Evolutionary conservation across 2,113 vertebrate species (phyloP), one percentile per base, ranked within the genome.

Genomic region (Scortum barcoo): DNA sequence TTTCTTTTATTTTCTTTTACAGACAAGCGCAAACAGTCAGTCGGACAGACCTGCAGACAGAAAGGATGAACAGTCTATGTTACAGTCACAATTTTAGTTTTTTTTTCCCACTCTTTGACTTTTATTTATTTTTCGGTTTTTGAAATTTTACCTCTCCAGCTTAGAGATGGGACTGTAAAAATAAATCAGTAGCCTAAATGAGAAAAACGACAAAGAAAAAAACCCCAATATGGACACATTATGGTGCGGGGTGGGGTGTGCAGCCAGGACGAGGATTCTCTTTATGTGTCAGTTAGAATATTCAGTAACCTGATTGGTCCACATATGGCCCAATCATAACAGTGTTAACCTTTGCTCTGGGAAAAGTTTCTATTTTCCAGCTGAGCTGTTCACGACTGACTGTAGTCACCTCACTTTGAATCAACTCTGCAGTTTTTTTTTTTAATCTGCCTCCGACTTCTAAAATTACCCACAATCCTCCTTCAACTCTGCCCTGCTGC

Each of bases 91-190:
- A 30, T 57, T 86, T 86, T 69, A 26, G 83, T 83, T 74, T n/a
- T 38, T 10, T 80, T 81, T 74, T 67, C 63, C 67, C 75, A 78
- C 77, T 76, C 73, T 86, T 89, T 44, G 50, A 80, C 83, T 91
- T 92, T 90, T 88, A 92, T 94, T 93, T 91, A 92, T 92, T 94
- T 90, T 88, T 86, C 30, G n/a, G 38, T 72, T 82, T 78, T 90
- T 87, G 4, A 84, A 77, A 81, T 78, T 63, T 63, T 86, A 85
- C 89, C 77, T 94, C 90, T 92, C 70, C 76, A 76, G 68, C 80
- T 90, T 89, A 78, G 84, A 86, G 86, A 83, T 57, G 88, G 88
- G 86, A 88, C 89, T 92, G 89, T 90, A 87, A 86, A 88, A 77
- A 79, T 54, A 85, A 80, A 81, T 20, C 44, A 80, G 57, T 83